Conservation (phyloP, 2,113 vertebrate genomes). For the Sebastes fasciatus region DNA sequence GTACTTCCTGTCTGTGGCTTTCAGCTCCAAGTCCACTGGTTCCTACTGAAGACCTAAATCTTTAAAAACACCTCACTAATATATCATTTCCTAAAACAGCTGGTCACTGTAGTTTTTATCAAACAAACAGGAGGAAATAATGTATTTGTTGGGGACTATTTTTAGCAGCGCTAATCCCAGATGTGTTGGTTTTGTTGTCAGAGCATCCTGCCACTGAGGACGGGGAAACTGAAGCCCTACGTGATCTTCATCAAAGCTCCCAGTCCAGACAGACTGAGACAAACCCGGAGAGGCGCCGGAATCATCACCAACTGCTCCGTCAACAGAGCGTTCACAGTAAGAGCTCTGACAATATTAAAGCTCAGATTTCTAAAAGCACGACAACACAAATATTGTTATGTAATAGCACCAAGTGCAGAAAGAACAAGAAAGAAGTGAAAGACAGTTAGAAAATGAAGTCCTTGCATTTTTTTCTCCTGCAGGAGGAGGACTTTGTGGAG, state of each 20-base stretch:
- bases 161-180: background rate
- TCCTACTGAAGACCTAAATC: background rate
- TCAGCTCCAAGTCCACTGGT: background rate
- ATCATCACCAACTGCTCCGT: slow-evolving; percentile 87
- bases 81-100: background rate
- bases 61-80: background rate
- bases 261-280: slow-evolving; percentile 84
- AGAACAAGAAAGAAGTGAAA: background rate
- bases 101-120: background rate
- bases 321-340: slow-evolving; percentile 89
- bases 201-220: slow-evolving; percentile 88
- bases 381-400: background rate
- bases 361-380: background rate
- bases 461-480: background rate
- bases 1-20: too few relatives aligned
- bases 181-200: slow-evolving; percentile 56
- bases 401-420: background rate
- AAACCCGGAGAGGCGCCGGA: slow-evolving; percentile 87
- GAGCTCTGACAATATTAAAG: background rate
- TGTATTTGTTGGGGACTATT: background rate
- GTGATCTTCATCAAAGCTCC: slow-evolving; percentile 93
- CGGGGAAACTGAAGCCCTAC: slow-evolving; percentile 89
- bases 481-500: slow-evolving; percentile 93
- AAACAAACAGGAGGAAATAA: background rate
- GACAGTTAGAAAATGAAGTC: background rate